Evolutionary conservation across 2,888 invertebrate species (phyloP).

Genomic region (Notocelia uddmanniana): DNA sequence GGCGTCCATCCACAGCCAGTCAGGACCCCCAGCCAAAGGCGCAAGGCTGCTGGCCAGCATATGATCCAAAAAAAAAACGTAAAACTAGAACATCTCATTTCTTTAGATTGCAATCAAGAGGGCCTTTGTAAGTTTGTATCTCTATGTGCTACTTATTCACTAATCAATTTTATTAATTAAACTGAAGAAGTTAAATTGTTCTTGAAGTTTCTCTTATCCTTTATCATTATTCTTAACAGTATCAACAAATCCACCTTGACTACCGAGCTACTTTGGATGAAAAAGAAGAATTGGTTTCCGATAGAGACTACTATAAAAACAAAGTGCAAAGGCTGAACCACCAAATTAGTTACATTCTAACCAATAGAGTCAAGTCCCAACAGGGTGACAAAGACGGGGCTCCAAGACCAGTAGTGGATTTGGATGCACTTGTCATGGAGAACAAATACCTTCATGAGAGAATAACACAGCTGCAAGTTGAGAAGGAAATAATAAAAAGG

Average conservation of each 20-base stretch:
- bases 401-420: conserved; percentile 87
- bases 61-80: no score
- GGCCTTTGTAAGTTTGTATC: no score
- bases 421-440: conserved; percentile 92
- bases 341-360: conserved; percentile 88
- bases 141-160: no score
- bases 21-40: no score
- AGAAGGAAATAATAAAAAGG: conserved; percentile 90
- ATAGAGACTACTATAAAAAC: conserved; percentile 93
- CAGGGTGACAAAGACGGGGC: conserved; percentile 66
- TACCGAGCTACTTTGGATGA: conserved; percentile 92
- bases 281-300: conserved; percentile 92
- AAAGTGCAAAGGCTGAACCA: conserved; percentile 94
- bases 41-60: no score
- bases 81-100: no score
- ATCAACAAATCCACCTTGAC: conserved; percentile 90
- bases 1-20: no score
- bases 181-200: background rate
- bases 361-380: conserved; percentile 77
- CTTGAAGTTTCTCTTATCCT: background rate
- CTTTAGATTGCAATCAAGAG: no score
- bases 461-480: conserved; percentile 91
- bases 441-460: conserved; percentile 94
- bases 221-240: conserved; percentile 73
- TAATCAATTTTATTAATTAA: no score